A percentile compares a stretch with the other conserved stretches of the same genome.
phyloP scores from a whole-genome alignment of 2,113 vertebrate genomes.

The Protobothrops mucrosquamatus region DNA sequence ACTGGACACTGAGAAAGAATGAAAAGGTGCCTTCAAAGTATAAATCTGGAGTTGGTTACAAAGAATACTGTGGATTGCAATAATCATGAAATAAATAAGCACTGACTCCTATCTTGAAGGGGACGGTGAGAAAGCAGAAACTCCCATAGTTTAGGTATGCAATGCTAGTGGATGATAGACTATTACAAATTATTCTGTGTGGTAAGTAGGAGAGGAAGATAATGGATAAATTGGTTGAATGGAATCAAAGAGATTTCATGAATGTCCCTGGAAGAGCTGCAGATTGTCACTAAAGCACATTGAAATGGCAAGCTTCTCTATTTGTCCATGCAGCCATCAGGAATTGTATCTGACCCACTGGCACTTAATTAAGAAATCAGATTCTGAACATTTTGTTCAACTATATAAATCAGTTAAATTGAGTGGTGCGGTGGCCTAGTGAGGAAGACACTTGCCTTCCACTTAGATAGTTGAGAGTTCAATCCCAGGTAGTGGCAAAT shows the following conservation, averaged over 20 bases:
- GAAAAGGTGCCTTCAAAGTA: background rate
- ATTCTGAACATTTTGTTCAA: background rate
- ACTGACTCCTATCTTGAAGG: background rate
- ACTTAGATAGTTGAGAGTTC: background rate
- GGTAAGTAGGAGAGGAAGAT: background rate
- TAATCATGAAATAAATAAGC: background rate
- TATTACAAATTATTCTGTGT: background rate
- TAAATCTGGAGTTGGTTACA: background rate
- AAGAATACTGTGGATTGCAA: background rate
- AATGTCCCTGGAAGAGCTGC: background rate
- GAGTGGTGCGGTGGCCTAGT: background rate
- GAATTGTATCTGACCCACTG: background rate
- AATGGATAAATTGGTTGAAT: background rate
- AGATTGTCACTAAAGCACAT: background rate
- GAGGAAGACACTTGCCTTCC: background rate
- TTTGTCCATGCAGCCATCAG: background rate
- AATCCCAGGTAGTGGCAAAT: background rate
- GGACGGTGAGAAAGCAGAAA: background rate
- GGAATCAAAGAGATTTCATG: background rate
- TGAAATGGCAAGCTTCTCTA: background rate
- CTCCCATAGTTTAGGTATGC: background rate
- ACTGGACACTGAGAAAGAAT: background rate
- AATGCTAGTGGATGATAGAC: background rate
- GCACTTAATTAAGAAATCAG: background rate
- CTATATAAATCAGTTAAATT: background rate